phyloP scores from a whole-genome alignment of 2,113 vertebrate genomes.

The Nestor notabilis region DNA sequence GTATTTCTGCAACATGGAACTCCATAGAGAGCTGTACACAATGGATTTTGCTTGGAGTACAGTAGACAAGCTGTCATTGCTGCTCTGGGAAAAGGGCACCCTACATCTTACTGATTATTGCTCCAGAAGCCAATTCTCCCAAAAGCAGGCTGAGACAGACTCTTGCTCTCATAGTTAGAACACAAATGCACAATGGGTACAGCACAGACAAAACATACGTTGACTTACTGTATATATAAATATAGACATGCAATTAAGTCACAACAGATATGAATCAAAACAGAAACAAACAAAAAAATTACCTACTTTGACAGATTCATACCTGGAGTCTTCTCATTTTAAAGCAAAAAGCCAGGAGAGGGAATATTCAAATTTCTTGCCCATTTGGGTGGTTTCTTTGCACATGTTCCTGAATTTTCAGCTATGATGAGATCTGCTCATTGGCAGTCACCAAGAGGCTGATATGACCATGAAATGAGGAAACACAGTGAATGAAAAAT shows the following conservation, averaged over 20 bases:
- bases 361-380: constrained; percentile 63
- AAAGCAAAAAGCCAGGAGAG: constrained; percentile 49
- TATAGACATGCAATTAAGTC: constrained; percentile 54
- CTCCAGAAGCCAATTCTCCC: constrained; percentile 48
- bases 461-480: constrained; percentile 79
- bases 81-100: constrained; percentile 8
- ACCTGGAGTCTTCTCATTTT: constrained; percentile 72
- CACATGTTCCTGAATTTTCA: constrained; percentile 78
- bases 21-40: constrained; percentile 22
- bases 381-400: constrained; percentile 71
- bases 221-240: not conserved
- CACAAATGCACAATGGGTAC: constrained; percentile 24
- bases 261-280: constrained; percentile 50
- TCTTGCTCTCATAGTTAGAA: constrained; percentile 34
- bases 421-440: constrained; percentile 73
- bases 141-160: constrained; percentile 29
- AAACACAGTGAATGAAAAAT: constrained; percentile 74
- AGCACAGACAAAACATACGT: not conserved
- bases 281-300: constrained; percentile 41
- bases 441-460: constrained; percentile 74
- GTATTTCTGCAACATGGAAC: not conserved
- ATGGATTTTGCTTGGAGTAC: constrained; percentile 11
- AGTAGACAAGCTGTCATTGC: constrained; percentile 31
- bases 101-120: constrained; percentile 48
- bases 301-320: constrained; percentile 74